A percentile compares a stretch with the other conserved stretches of the same genome.
phyloP scores from a whole-genome alignment of 2,797 vertebrate species.

The Urophycis tenuis region DNA sequence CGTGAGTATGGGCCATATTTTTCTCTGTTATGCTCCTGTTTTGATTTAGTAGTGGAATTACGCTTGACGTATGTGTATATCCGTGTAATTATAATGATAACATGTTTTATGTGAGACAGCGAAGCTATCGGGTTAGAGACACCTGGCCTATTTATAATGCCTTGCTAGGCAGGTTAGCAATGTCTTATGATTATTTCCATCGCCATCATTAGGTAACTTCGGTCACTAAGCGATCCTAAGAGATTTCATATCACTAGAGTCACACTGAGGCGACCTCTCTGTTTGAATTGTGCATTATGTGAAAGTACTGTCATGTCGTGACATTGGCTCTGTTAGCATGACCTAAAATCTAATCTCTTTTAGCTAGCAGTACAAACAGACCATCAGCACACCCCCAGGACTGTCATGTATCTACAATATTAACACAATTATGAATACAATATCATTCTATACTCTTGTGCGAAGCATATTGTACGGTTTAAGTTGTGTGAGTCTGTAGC shows the following conservation, averaged over 20 bases:
- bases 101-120: neutral
- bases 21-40: neutral
- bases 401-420: neutral
- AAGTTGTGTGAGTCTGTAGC: neutral
- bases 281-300: neutral
- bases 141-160: neutral
- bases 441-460: neutral
- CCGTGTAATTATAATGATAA: neutral
- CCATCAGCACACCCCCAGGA: neutral
- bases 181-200: neutral
- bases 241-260: neutral
- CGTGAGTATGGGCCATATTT: neutral
- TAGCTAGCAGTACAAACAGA: neutral
- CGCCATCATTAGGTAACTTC: neutral
- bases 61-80: neutral
- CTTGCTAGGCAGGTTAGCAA: neutral
- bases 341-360: neutral
- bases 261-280: neutral
- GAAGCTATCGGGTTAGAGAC: neutral
- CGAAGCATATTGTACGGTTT: neutral
- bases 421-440: neutral
- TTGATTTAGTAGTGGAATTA: neutral
- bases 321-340: conserved; percentile 44
- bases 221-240: neutral
- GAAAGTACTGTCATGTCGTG: conserved; percentile 20